Evolutionary conservation across 2,888 invertebrate genomes (phyloP).

Genomic region (Rhagonycha lutea): DNA sequence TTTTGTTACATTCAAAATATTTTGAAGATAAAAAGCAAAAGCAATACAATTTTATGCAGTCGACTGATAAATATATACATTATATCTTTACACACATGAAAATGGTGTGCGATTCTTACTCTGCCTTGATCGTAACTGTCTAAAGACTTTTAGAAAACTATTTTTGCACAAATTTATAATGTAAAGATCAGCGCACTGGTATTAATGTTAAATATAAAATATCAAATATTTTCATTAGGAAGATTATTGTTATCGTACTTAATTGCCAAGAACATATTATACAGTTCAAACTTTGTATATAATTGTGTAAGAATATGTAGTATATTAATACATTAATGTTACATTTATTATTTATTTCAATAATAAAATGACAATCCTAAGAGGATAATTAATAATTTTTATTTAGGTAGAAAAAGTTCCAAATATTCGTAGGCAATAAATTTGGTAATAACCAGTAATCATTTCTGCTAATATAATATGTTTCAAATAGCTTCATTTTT

Average conservation of each 20-base stretch:
- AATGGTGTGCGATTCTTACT: constrained; percentile 4
- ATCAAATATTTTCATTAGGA: constrained; percentile 13
- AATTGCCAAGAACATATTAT: constrained; percentile 17
- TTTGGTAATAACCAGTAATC: too few relatives aligned
- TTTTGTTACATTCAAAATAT: background rate
- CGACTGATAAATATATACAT: constrained; percentile 15
- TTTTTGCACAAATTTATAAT: constrained; percentile 23
- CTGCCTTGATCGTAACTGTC: constrained; percentile 20
- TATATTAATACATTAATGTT: constrained; percentile 14
- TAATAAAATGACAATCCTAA: background rate
- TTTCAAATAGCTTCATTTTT: too few relatives aligned
- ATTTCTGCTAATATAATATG: too few relatives aligned
- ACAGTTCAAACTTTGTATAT: constrained; percentile 14
- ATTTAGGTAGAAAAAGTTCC: background rate
- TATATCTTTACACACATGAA: background rate
- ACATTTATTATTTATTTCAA: background rate
- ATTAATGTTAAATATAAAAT: constrained; percentile 5
- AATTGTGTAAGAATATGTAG: constrained; percentile 7
- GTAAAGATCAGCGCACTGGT: constrained; percentile 14
- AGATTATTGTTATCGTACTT: constrained; percentile 25
- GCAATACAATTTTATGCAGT: constrained; percentile 12
- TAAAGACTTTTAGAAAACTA: constrained; percentile 18
- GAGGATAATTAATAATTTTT: background rate
- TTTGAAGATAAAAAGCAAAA: constrained; percentile 1
- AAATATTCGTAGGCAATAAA: too few relatives aligned